A percentile compares a stretch with the other conserved stretches of the same genome.
phyloP scores from a whole-genome alignment of 2,113 vertebrate genomes.

The Typhlomys cinereus region DNA sequence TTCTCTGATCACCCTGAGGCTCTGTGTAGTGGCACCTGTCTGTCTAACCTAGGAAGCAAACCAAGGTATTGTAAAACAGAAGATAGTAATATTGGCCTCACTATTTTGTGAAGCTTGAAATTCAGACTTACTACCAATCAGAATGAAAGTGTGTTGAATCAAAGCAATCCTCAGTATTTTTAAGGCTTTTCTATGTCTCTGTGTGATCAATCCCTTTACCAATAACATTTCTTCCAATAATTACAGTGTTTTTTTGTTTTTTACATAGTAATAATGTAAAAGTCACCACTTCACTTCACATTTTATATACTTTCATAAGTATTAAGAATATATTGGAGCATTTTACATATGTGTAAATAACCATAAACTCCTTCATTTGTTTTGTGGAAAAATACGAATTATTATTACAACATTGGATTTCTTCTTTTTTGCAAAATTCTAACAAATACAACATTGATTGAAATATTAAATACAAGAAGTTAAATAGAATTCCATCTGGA shows the following conservation, averaged over 20 bases:
- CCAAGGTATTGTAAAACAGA: neutral
- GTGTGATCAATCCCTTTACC: neutral
- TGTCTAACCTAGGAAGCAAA: neutral
- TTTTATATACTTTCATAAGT: neutral
- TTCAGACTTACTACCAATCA: neutral
- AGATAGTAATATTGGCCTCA: neutral
- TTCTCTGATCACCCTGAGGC: neutral
- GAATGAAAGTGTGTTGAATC: neutral
- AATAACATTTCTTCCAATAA: neutral
- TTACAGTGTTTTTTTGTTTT: neutral
- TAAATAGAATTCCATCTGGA: neutral
- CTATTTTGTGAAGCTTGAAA: neutral
- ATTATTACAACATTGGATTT: neutral
- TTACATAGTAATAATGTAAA: neutral
- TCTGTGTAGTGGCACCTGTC: neutral
- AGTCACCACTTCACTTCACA: fast-evolving
- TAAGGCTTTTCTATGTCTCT: neutral
- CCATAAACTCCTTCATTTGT: neutral
- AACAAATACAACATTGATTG: neutral
- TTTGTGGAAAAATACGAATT: neutral
- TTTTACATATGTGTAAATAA: neutral
- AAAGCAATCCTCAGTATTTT: neutral
- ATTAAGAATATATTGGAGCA: neutral
- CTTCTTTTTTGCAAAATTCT: neutral
- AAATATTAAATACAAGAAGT: neutral